Percentiles rank a stretch among this genome's conserved stretches.
These are phyloP conservation scores for Pogona vitticeps DNA, from an alignment of 2,113 vertebrate genomes.

Conservation along the genomic window DNA sequence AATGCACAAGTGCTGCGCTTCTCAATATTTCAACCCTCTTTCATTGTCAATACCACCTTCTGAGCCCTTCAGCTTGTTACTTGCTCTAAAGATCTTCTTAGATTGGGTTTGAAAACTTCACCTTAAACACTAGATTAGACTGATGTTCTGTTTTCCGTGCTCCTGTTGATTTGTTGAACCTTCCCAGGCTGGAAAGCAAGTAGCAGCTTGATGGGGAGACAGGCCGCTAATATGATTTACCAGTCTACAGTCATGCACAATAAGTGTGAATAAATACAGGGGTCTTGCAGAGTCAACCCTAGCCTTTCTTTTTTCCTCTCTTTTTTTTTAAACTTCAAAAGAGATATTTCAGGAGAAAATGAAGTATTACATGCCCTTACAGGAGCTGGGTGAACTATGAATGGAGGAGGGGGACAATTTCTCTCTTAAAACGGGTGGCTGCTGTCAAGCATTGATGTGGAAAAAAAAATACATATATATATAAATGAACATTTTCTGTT, in stretches of 20 bases:
- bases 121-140: slow-evolving; percentile 90
- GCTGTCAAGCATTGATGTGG: slow-evolving; percentile 63
- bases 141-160: slow-evolving; percentile 91
- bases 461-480: slow-evolving; percentile 53
- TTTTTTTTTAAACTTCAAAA: slow-evolving; percentile 71
- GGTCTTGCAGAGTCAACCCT: slow-evolving; percentile 89
- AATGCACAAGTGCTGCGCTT: slow-evolving; percentile 83
- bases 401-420: slow-evolving; percentile 68
- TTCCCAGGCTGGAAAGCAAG: slow-evolving; percentile 88
- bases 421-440: slow-evolving; percentile 73
- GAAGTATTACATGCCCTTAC: slow-evolving; percentile 86
- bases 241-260: slow-evolving; percentile 93
- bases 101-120: slow-evolving; percentile 90
- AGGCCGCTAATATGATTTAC: slow-evolving; percentile 88
- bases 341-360: slow-evolving; percentile 82
- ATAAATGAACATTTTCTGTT: slow-evolving; percentile 62
- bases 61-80: slow-evolving; percentile 86
- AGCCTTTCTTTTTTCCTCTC: slow-evolving; percentile 83
- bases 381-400: slow-evolving; percentile 76
- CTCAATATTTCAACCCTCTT: slow-evolving; percentile 85
- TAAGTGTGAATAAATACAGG: slow-evolving; percentile 88
- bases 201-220: slow-evolving; percentile 88
- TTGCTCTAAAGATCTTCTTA: slow-evolving; percentile 88
- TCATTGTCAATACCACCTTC: slow-evolving; percentile 87
- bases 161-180: slow-evolving; percentile 93